Conservation (phyloP, 2,113 vertebrate genomes). For the cat (Felis catus) region F.catus_Fca126_mat1.0 CM031421.1:13191001-13191500, state of each 20-base stretch:
- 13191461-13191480: neutral
- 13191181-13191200: neutral
- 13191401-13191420: neutral
- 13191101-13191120: neutral
- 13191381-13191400: neutral
- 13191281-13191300: neutral
- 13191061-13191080: neutral
- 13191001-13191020: neutral
- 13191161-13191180: slow-evolving; percentile 26
- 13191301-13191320: neutral
- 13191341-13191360: neutral
- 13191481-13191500: slow-evolving; percentile 10
- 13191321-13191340: neutral
- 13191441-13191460: neutral
- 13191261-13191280: neutral
- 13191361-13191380: neutral
- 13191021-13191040: neutral
- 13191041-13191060: neutral
- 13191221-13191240: neutral
- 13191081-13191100: neutral
- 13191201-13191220: neutral
- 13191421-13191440: neutral
- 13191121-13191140: neutral
- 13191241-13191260: neutral
- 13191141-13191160: neutral